Conservation (phyloP, 2,797 vertebrate genomes). For the Crenuchus spilurus region DNA sequence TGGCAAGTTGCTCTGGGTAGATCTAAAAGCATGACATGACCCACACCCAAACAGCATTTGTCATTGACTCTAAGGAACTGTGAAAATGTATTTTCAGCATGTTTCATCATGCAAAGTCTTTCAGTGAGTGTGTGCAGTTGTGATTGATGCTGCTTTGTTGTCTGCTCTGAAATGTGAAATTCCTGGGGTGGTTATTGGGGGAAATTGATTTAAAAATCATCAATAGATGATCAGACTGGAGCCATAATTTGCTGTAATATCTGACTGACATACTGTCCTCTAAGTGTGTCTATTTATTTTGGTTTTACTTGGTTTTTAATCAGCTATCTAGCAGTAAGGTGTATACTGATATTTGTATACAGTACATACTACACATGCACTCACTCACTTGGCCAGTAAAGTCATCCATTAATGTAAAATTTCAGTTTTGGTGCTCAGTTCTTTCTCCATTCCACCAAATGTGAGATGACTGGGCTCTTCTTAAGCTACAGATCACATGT, state of each 20-base stretch:
- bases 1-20: no score
- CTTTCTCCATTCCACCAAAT: not conserved
- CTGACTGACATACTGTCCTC: no score
- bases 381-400: not conserved
- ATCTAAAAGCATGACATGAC: no score
- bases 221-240: no score
- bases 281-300: no score
- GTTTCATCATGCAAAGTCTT: not conserved
- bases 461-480: not conserved
- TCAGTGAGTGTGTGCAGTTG: not conserved
- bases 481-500: not conserved
- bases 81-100: not conserved
- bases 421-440: not conserved
- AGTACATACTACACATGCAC: not conserved
- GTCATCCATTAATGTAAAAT: not conserved
- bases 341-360: not conserved
- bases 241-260: no score
- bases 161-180: no score
- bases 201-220: no score
- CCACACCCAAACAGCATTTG: not conserved
- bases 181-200: not conserved
- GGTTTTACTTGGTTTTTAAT: no score
- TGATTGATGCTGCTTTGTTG: not conserved
- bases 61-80: not conserved
- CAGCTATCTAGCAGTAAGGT: not conserved